phyloP scores from a whole-genome alignment of 2,888 invertebrate species.

The Idaea aversata region DNA sequence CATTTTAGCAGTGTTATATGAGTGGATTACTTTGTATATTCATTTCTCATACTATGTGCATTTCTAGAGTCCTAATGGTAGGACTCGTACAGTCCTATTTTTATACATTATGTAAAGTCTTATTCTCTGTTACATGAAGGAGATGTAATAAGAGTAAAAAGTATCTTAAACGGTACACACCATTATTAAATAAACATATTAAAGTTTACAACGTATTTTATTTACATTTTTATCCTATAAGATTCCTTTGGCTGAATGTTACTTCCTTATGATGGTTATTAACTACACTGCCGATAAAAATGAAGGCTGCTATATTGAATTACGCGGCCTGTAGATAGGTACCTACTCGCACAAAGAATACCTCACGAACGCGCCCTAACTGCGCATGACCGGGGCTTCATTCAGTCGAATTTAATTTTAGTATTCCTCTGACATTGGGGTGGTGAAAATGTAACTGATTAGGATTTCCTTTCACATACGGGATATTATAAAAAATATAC shows the following conservation, averaged over 20 bases:
- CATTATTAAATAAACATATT: conserved; percentile 74
- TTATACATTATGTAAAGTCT: conserved; percentile 78
- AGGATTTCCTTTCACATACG: neutral
- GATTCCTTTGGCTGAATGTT: neutral
- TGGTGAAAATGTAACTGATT: neutral
- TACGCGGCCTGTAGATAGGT: too few relatives aligned
- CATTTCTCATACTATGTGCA: conserved; percentile 74
- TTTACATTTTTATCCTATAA: conserved; percentile 3
- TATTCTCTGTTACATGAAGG: conserved; percentile 74
- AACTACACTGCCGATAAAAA: neutral
- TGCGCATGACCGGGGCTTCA: conserved; percentile 13
- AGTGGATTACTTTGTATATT: conserved; percentile 68
- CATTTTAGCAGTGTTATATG: conserved; percentile 73
- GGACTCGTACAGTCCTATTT: conserved; percentile 78
- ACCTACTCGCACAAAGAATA: neutral
- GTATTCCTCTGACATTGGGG: conserved; percentile 11
- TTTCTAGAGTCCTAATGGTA: conserved; percentile 60
- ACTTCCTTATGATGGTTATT: neutral
- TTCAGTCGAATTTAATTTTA: conserved; percentile 14
- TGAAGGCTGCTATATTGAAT: too few relatives aligned
- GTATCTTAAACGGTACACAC: conserved; percentile 69
- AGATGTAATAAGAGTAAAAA: conserved; percentile 71
- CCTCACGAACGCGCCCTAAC: neutral
- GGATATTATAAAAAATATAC: neutral
- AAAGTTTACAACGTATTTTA: conserved; percentile 51